Base-by-base conservation (phyloP, 2,113 vertebrate genomes). In the Pionites leucogaster region DNA sequence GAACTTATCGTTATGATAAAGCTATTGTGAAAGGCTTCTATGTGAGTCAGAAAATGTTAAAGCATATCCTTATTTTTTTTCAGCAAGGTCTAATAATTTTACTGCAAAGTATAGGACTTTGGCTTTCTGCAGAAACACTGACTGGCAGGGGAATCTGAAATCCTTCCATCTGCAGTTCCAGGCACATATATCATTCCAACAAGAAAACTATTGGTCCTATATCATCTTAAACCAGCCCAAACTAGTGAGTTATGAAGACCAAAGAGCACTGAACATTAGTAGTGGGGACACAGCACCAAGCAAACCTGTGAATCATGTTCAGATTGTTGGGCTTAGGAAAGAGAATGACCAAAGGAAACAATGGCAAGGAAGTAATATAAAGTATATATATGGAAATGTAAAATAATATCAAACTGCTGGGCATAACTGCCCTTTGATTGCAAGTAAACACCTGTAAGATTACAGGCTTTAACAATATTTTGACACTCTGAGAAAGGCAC, bases 271-370 rank as follows among this genome's bases (percentile, higher is more conserved):
- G 78, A 29, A 44, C 1, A 0, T 41, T 31, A 57, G 11, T 2
- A 2, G 29, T 52, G n/a, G 25, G 29, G 22, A 62, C 14, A 5
- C 2, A 2, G 33, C 14, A 53, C 12, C 1, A 4, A 37, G 11
- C 20, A 67, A 57, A 57, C 0, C 0, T 31, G n/a, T 63, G 49
- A 71, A 23, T 37, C 1, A 0, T 23, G 3, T 44, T 68, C 64
- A 37, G 14, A 28, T 19, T 75, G 16, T 19, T 65, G 13, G 3
- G 17, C 11, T 44, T 60, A 49, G 28, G 60, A 69, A 44, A 79
- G 33, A 64, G 20, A 85, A 42, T 13, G 10, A 39, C 11, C 49
- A 69, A 75, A 68, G 13, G 15, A 44, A 86, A 50, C 10, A 67
- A 14, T 24, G 50, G 18, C 16, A 82, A 87, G 10, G 25, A 49